Evolutionary conservation across 2,888 invertebrate species (phyloP).

Genomic region (Lasioglossum zephyrum): DNA sequence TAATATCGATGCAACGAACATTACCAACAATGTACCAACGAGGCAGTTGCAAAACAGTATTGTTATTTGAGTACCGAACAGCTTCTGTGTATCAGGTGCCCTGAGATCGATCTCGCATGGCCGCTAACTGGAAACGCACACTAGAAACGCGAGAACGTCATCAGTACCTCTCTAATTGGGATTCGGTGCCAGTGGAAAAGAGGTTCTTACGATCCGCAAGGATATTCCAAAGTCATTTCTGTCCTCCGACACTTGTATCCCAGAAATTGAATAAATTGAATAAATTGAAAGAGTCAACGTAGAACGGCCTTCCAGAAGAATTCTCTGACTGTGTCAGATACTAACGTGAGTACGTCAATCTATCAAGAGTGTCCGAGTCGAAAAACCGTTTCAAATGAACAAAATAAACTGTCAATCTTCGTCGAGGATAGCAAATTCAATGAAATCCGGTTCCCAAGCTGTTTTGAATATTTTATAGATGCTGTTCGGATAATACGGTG

Average conservation of each 20-base stretch:
- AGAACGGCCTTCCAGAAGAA: neutral
- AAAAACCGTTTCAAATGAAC: neutral
- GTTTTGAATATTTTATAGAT: neutral
- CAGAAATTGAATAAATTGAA: neutral
- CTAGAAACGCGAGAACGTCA: constrained; percentile 5
- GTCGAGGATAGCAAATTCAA: neutral
- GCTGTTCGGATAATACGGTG: neutral
- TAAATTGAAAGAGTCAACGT: neutral
- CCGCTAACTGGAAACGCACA: neutral
- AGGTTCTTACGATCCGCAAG: neutral
- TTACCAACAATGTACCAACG: neutral
- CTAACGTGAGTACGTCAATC: neutral
- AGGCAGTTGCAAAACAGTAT: neutral
- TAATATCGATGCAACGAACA: neutral
- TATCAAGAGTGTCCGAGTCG: neutral
- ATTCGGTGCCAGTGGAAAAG: neutral
- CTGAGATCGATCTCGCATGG: neutral
- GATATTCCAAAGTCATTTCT: neutral
- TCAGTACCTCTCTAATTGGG: neutral
- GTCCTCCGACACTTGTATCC: neutral
- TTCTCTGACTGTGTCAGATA: neutral
- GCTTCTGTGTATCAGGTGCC: neutral
- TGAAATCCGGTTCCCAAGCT: neutral
- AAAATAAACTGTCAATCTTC: neutral
- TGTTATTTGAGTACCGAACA: neutral